Percentiles rank a stretch among this genome's conserved stretches.
Conservation (phyloP, 2,797 vertebrate species). For the Bryconaethiops microstoma region DNA sequence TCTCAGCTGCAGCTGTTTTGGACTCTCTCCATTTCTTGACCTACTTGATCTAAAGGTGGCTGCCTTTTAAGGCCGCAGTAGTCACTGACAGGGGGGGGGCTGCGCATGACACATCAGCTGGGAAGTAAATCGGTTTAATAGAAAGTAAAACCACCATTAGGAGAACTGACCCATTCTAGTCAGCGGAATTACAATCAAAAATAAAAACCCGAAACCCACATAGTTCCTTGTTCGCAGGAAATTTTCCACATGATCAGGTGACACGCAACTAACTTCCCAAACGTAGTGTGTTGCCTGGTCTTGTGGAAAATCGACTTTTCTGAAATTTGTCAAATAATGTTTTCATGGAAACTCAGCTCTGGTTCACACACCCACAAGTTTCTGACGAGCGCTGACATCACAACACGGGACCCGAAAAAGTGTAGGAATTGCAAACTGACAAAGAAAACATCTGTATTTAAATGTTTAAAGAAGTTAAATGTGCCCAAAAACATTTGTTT, state of each 20-base stretch:
- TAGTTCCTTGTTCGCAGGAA: slow-evolving; percentile 12
- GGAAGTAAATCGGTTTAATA: slow-evolving; percentile 18
- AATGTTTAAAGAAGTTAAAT: too few relatives aligned
- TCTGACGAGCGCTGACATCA: too few relatives aligned
- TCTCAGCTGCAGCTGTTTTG: slow-evolving; percentile 15
- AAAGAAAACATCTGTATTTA: neutral
- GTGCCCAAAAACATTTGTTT: too few relatives aligned
- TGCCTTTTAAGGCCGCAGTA: slow-evolving; percentile 9
- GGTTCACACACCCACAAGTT: too few relatives aligned
- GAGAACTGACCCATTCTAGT: slow-evolving; percentile 2
- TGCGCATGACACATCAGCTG: neutral
- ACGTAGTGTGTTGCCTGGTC: too few relatives aligned
- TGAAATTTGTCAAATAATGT: too few relatives aligned
- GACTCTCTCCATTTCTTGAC: slow-evolving; percentile 5
- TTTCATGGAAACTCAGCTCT: too few relatives aligned
- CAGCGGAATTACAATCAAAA: slow-evolving; percentile 14
- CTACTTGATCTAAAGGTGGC: neutral
- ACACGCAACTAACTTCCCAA: neutral
- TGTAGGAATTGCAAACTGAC: too few relatives aligned
- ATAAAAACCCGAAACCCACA: slow-evolving; percentile 6
- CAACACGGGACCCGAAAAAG: too few relatives aligned
- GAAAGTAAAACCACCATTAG: slow-evolving; percentile 24
- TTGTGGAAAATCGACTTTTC: too few relatives aligned
- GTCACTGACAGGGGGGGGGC: neutral
- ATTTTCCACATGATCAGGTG: neutral